These are phyloP conservation scores for Erebia palarica DNA, from an alignment of 2,888 invertebrate species.

Conservation along the genomic window DNA sequence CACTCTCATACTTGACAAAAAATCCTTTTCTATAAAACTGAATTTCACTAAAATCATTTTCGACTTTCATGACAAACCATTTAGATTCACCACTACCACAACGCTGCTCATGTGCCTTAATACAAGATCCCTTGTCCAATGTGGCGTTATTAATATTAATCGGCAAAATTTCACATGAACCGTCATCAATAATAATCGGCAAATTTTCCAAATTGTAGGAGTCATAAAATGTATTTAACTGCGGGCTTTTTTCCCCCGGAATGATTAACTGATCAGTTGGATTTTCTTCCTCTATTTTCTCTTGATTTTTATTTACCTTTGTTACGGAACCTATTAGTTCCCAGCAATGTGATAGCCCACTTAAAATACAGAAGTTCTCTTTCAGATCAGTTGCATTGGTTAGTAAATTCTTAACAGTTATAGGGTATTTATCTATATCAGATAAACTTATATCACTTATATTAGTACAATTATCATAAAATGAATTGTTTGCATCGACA, in stretches of 20 bases:
- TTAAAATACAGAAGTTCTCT: slow-evolving; percentile 69
- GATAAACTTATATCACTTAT: slow-evolving; percentile 63
- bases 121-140: background rate
- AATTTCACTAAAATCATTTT: slow-evolving; percentile 80
- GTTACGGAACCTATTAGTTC: slow-evolving; percentile 68
- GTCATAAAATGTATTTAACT: slow-evolving; percentile 10
- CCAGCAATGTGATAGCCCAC: slow-evolving; percentile 69
- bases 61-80: slow-evolving; percentile 82
- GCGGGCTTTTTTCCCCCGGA: slow-evolving; percentile 13
- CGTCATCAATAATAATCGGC: background rate
- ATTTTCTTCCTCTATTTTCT: background rate
- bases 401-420: slow-evolving; percentile 65
- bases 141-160: background rate
- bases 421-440: slow-evolving; percentile 64
- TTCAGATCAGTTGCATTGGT: slow-evolving; percentile 59
- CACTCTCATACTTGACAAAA: slow-evolving; percentile 78
- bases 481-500: slow-evolving; percentile 52
- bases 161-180: background rate
- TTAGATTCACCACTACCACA: slow-evolving; percentile 49
- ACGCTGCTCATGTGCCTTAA: slow-evolving; percentile 15
- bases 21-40: slow-evolving; percentile 76
- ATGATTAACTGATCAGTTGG: background rate
- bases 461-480: slow-evolving; percentile 63
- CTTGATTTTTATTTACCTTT: slow-evolving; percentile 47
- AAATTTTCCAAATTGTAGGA: slow-evolving; percentile 16